phyloP scores from a whole-genome alignment of 1,140 invertebrate genomes.

The Ephestia elutella region DNA sequence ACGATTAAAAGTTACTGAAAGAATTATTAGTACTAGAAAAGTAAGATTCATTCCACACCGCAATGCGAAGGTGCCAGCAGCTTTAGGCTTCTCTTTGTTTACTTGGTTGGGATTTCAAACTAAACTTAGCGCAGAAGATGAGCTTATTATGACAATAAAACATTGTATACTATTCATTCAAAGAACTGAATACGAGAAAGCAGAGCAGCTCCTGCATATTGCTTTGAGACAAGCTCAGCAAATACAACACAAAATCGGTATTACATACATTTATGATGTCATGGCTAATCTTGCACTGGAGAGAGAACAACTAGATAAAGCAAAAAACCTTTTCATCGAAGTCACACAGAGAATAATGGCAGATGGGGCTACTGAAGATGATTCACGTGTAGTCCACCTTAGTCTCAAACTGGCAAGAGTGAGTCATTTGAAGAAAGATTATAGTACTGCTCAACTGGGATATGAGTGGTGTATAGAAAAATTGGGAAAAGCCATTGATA shows the following conservation, averaged over 20 bases:
- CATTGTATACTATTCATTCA: slow-evolving; percentile 82
- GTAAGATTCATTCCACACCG: slow-evolving; percentile 10
- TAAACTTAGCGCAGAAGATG: slow-evolving; percentile 78
- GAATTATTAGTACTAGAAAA: slow-evolving; percentile 12
- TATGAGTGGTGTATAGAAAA: slow-evolving; percentile 85
- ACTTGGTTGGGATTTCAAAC: slow-evolving; percentile 64
- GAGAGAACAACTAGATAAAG: slow-evolving; percentile 84
- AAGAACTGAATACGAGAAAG: slow-evolving; percentile 84
- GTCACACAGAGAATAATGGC: slow-evolving; percentile 85
- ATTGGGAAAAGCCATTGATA: slow-evolving; percentile 76
- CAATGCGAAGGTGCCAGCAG: slow-evolving; percentile 5
- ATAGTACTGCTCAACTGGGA: slow-evolving; percentile 81
- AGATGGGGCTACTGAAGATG: slow-evolving; percentile 80
- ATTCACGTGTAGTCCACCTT: slow-evolving; percentile 79
- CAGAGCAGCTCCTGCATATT: slow-evolving; percentile 88
- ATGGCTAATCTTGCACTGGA: slow-evolving; percentile 93
- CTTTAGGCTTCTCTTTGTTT: slow-evolving; percentile 60
- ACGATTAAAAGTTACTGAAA: slow-evolving; percentile 23
- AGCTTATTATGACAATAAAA: slow-evolving; percentile 83
- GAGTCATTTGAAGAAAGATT: slow-evolving; percentile 78
- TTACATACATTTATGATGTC: slow-evolving; percentile 91
- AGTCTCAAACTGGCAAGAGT: slow-evolving; percentile 86
- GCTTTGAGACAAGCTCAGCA: slow-evolving; percentile 89
- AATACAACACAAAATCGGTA: slow-evolving; percentile 81
- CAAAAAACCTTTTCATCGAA: slow-evolving; percentile 87